phyloP scores from a whole-genome alignment of 2,888 invertebrate genomes.

The Cryptophagus acutangulus region DNA sequence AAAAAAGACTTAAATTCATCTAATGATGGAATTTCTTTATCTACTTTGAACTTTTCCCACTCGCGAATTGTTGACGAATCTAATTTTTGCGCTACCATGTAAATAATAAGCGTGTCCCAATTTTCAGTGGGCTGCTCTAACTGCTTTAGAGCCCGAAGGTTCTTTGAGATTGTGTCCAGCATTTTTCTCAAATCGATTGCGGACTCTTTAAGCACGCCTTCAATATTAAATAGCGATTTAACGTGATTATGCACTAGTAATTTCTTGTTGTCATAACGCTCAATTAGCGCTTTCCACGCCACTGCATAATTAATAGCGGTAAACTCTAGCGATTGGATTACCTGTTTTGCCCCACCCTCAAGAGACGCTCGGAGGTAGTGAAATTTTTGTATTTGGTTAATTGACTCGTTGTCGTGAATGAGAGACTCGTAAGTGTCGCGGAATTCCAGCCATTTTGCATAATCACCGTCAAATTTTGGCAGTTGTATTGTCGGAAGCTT shows the following conservation, averaged over 20 bases:
- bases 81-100: conserved; percentile 14
- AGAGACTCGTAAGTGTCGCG: conserved; percentile 17
- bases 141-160: conserved; percentile 18
- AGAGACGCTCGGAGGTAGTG: conserved; percentile 19
- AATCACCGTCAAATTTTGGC: conserved; percentile 16
- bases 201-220: conserved; percentile 17
- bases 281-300: conserved; percentile 19
- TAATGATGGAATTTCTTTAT: conserved; percentile 7
- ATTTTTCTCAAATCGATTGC: conserved; percentile 15
- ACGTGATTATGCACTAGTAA: conserved; percentile 22
- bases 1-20: conserved; percentile 13
- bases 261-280: conserved; percentile 21
- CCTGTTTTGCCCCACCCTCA: conserved; percentile 15
- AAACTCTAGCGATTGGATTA: conserved; percentile 18
- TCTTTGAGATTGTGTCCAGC: conserved; percentile 17
- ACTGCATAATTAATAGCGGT: conserved; percentile 18
- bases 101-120: conserved; percentile 22
- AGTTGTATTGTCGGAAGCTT: conserved; percentile 15
- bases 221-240: conserved; percentile 19
- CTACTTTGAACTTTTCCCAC: conserved; percentile 13
- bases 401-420: conserved; percentile 12
- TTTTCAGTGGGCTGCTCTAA: conserved; percentile 16
- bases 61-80: conserved; percentile 11
- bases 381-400: conserved; percentile 20
- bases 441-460: conserved; percentile 18